Evolutionary conservation across 1,140 invertebrate species (phyloP).

Genomic region (Linepithema humile): DNA sequence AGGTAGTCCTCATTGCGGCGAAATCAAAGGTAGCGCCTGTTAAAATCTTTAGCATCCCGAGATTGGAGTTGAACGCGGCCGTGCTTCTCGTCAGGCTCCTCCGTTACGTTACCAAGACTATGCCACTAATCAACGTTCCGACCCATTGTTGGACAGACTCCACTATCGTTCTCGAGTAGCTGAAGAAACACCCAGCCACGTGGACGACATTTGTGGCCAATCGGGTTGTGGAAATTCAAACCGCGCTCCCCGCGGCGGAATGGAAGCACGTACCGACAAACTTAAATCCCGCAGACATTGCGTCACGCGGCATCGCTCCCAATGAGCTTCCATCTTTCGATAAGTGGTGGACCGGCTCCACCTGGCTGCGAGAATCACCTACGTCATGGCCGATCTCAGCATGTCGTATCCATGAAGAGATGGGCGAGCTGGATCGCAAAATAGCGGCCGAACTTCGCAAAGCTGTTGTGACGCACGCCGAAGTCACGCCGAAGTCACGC

Average conservation of each 20-base stretch:
- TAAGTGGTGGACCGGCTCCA: background rate
- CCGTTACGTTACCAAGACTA: background rate
- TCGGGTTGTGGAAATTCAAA: background rate
- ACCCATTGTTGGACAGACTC: no score
- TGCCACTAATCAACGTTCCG: no score
- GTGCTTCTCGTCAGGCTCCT: background rate
- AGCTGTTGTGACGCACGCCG: background rate
- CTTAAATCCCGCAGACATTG: no score
- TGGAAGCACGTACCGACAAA: background rate
- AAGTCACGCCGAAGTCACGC: background rate
- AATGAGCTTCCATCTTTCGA: background rate
- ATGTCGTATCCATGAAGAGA: no score
- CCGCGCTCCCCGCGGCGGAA: background rate
- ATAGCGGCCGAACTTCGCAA: background rate
- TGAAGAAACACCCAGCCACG: background rate
- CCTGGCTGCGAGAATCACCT: no score
- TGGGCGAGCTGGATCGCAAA: no score
- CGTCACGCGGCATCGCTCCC: no score
- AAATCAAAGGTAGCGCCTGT: background rate
- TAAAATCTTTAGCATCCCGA: background rate
- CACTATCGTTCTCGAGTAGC: no score
- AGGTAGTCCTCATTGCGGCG: background rate
- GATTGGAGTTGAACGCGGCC: no score
- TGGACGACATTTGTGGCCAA: background rate
- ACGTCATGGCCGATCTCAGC: no score